Evolutionary conservation across 2,113 vertebrate species (phyloP), one percentile per base, ranked within the genome.

Genomic region (Grallaria varia): DNA sequence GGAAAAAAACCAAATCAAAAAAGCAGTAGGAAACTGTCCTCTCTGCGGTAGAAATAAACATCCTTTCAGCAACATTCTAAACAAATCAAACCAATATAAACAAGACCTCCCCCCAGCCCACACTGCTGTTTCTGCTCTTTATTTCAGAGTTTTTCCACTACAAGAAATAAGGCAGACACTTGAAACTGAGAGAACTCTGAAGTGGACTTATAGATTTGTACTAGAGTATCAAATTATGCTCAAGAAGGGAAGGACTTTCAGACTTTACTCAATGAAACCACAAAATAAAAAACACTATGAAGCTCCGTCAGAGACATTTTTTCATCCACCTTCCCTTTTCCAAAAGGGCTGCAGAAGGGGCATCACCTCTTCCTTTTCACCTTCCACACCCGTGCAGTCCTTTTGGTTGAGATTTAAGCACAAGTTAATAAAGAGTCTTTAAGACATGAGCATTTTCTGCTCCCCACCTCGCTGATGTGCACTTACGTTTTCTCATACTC

Each of bases 401-500:
- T 23, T 31, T 2, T 2, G 0, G 22, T 0, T 40, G 53, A 18
- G 22, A 14, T 31, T 90, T 40, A 66, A 82, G 39, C 24, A 56
- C 6, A 79, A 1, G 11, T 74, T 12, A 24, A 66, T 7, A 6
- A 3, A 0, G 52, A 59, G 12, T 21, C n/a, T 35, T 77, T 1
- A 53, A 24, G 42, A 35, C 14, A 25, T 0, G 0, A 47, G n/a
- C 12, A 17, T 49, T 72, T 81, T n/a, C 79, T 35, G n/a, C 69
- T 55, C 23, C 33, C 78, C 50, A 37, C 13, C 6, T 60, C 10
- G 3, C 1, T 47, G 18, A 12, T 10, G 30, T 2, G 40, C 25
- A 98, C 98, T 88, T 96, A 99, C 42, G 99, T 99, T 97, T 99
- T 99, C 93, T 99, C 99, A 47, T 99, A 99, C 84, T 99, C 99